Base-by-base conservation (phyloP, 2,113 vertebrate genomes). In the Cyanoramphus novaezelandiae region DNA sequence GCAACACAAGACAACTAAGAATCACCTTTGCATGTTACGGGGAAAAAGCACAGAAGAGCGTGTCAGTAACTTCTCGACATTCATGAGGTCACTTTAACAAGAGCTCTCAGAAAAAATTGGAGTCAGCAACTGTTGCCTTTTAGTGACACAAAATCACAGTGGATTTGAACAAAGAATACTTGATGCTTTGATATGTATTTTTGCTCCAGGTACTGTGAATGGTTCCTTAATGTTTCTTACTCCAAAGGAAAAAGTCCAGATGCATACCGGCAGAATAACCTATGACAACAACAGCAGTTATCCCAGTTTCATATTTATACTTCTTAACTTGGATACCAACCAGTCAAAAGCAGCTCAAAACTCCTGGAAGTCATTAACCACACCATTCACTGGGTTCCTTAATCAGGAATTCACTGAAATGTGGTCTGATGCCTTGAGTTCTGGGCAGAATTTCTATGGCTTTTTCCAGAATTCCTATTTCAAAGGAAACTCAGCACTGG, bases 1-100 rank as follows among this genome's bases (percentile, higher is more conserved):
- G 25, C 82, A 81, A 16, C 24, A 68, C 10, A 41, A 52, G 37
- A 67, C 37, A 62, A 25, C 37, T 33, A 86, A 60, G 44, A 88
- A 71, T 57, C 23, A 39, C 12, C 43, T 39, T 31, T 60, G 17
- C 55, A n/a, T 57, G 49, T 35, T 75, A 39, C 49, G 52, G 19
- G n/a, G 52, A 52, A 76, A 31, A 46, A 79, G 47, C 37, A 43
- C 35, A 29, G 37, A 62, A 43, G 21, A 10, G 18, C 0, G 0
- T 21, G 52, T 23, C 52, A 72, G 53, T 60, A 55, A 79, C 27
- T 84, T 55, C 29, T 75, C 69, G 23, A 49, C 43, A 53, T 35
- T n/a, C 25, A 35, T 47, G 75, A 72, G 37, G 55, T 59, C 88
- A 65, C 21, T 69, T 69, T 86, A 63, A 25, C 16, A 79, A 87